A percentile compares a stretch with the other conserved stretches of the same genome.
phyloP scores from a whole-genome alignment of 2,113 vertebrate species.

The Rhynchomys soricoides region DNA sequence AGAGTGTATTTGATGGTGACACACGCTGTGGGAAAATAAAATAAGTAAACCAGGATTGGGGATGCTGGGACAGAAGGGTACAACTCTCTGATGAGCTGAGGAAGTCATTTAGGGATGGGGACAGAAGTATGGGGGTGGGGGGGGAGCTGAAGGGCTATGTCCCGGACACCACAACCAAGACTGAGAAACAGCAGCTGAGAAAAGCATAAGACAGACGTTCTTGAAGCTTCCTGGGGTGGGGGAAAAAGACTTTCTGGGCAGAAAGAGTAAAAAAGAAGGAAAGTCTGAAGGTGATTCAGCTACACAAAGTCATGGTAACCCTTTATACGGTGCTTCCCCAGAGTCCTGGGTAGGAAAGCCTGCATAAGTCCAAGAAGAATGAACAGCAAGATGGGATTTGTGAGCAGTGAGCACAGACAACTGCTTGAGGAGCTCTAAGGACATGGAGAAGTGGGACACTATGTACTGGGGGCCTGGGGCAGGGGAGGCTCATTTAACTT shows the following conservation, averaged over 20 bases:
- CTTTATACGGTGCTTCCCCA: neutral
- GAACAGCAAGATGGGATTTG: neutral
- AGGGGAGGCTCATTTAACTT: neutral
- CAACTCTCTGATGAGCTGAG: neutral
- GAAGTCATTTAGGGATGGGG: neutral
- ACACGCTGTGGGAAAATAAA: neutral
- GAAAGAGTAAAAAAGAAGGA: neutral
- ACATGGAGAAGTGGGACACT: neutral
- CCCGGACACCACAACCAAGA: neutral
- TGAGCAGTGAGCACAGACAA: neutral
- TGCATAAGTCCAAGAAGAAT: neutral
- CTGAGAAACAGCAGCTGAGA: neutral
- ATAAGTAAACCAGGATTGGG: neutral
- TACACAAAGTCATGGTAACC: neutral
- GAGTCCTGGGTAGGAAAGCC: neutral
- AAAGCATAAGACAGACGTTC: neutral
- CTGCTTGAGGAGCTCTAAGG: neutral
- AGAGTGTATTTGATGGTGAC: neutral
- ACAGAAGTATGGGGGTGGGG: neutral
- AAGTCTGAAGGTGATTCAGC: slow-evolving; percentile 2
- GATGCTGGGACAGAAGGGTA: neutral
- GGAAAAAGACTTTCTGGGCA: neutral
- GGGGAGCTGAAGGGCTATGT: neutral
- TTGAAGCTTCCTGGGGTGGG: neutral
- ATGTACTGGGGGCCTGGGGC: neutral